A percentile compares a stretch with the other conserved stretches of the same genome.
Evolutionary conservation across 2,113 vertebrate species (phyloP).

Genomic region (Loxodonta africana): DNA sequence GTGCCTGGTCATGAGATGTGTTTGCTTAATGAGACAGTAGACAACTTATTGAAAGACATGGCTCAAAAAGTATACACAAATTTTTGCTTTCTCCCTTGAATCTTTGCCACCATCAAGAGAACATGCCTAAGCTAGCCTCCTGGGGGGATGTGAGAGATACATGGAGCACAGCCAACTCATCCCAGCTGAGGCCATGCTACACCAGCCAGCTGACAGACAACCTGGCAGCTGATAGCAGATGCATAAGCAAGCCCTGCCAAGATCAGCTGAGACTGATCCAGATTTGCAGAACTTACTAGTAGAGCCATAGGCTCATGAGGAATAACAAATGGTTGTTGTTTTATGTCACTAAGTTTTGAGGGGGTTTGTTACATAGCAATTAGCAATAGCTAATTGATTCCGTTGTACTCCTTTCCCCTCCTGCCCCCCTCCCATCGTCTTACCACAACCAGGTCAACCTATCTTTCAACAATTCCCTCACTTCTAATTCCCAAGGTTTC

Average conservation of each 20-base stretch:
- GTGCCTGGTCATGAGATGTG: neutral
- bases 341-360: neutral
- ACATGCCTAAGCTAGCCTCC: neutral
- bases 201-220: neutral
- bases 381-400: neutral
- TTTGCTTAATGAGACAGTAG: slow-evolving; percentile 21
- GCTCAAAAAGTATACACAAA: neutral
- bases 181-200: neutral
- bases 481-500: neutral
- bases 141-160: neutral
- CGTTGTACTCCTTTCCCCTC: neutral
- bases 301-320: neutral
- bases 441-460: neutral
- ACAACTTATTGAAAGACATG: neutral
- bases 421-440: neutral
- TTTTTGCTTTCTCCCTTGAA: slow-evolving; percentile 38
- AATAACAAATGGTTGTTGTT: neutral
- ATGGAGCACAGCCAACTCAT: neutral
- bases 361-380: neutral
- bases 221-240: neutral
- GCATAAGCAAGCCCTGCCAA: slow-evolving; percentile 36
- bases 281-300: slow-evolving; percentile 3
- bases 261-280: neutral
- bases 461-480: neutral
- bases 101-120: neutral